A percentile compares a stretch with the other conserved stretches of the same genome.
phyloP scores from a whole-genome alignment of 2,888 invertebrate genomes.

The Harpalus rubripes region DNA sequence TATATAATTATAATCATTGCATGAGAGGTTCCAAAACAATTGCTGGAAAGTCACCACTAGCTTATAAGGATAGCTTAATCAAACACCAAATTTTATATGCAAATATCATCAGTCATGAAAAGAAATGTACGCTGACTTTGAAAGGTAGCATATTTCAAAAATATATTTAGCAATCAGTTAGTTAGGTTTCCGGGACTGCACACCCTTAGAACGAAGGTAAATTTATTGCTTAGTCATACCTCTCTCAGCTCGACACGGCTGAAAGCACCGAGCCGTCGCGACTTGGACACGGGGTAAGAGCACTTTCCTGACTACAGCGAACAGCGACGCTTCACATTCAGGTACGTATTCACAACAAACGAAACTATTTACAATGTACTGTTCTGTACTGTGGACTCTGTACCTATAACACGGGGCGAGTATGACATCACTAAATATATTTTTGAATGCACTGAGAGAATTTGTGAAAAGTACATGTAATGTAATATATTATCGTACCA shows the following conservation, averaged over 20 bases:
- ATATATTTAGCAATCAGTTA: slow-evolving; percentile 64
- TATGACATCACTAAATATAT: slow-evolving; percentile 65
- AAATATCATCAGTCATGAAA: slow-evolving; percentile 64
- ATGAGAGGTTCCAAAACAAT: slow-evolving; percentile 50
- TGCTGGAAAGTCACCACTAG: slow-evolving; percentile 59
- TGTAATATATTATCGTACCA: slow-evolving; percentile 60
- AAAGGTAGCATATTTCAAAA: slow-evolving; percentile 60
- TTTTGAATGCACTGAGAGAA: slow-evolving; percentile 63
- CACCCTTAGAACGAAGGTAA: slow-evolving; percentile 70
- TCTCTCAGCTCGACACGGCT: slow-evolving; percentile 71
- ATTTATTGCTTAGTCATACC: slow-evolving; percentile 77
- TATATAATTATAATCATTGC: slow-evolving; percentile 59
- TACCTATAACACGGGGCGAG: slow-evolving; percentile 47
- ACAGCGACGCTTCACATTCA: slow-evolving; percentile 58
- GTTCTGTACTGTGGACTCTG: slow-evolving; percentile 27
- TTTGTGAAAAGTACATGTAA: slow-evolving; percentile 64
- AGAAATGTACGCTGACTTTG: slow-evolving; percentile 59
- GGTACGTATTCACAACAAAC: slow-evolving; percentile 61
- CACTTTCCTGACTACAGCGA: slow-evolving; percentile 60
- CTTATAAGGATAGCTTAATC: slow-evolving; percentile 59
- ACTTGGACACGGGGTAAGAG: slow-evolving; percentile 55
- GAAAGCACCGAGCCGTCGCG: slow-evolving; percentile 32
- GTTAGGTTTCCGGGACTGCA: slow-evolving; percentile 29
- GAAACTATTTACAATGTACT: slow-evolving; percentile 37
- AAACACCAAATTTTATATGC: slow-evolving; percentile 61